A percentile compares a stretch with the other conserved stretches of the same genome.
Evolutionary conservation across 2,113 vertebrate species (phyloP).

Genomic region (human): GRCh38 chr16:18537001-18537500

Average conservation of each 20-base stretch:
- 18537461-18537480: background rate
- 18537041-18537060: background rate
- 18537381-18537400: too few relatives aligned
- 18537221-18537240: background rate
- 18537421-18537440: background rate
- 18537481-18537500: background rate
- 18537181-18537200: background rate
- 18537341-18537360: background rate
- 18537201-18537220: background rate
- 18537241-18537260: background rate
- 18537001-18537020: background rate
- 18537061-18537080: background rate
- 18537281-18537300: background rate
- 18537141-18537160: fast-evolving
- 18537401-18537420: background rate
- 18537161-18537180: constrained; percentile 34
- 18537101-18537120: fast-evolving
- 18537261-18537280: background rate
- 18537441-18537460: background rate
- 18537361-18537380: background rate
- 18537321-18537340: background rate
- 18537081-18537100: background rate
- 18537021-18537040: background rate
- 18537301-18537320: background rate
- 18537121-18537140: fast-evolving